Evolutionary conservation across 2,888 invertebrate genomes (phyloP), one percentile per base, ranked within the genome.

Genomic region (Saturnia japonica): DNA sequence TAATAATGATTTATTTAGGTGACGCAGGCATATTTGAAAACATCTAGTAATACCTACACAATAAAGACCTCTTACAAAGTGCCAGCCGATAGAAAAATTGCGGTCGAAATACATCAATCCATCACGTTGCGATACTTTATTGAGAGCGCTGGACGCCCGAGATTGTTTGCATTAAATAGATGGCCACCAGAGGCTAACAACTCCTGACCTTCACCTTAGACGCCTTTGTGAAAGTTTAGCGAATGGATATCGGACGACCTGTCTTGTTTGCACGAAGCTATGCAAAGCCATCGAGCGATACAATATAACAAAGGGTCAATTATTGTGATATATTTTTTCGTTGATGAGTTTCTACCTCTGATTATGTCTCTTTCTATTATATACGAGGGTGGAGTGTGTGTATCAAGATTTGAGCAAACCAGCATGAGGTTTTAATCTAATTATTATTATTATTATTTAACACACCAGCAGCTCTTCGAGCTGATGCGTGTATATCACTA

Each of bases 91-190:
- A 81, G 83, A 83, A 86, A 85, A 88, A 84, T 82, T 76, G 74
- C 81, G 78, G 83, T 84, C 83, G 80, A 86, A 89, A 86, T 86
- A 82, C 81, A 86, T 82, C 86, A 85, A 92, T 92, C 87, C 82
- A 92, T 92, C 91, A 90, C 82, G 77, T 81, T 85, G 81, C 82
- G 84, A 85, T 86, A 85, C 85, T 88, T 88, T 88, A 89, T 91
- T 90, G 85, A 90, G 81, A 78, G 82, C 85, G 75, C 82, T 80
- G 86, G 86, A 90, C 88, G 87, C 85, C 82, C 87, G 80, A 87
- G 87, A 89, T 88, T 91, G 91, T 91, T 91, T 91, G 89, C 90
- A 88, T 89, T 86, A 84, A 88, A 91, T 91, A 91, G 90, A 92
- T 91, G 91, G 85, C 88, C 86, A 79, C 78, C 79, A 83, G 80